phyloP scores from a whole-genome alignment of 2,797 vertebrate genomes.

The Squalus acanthias region DNA sequence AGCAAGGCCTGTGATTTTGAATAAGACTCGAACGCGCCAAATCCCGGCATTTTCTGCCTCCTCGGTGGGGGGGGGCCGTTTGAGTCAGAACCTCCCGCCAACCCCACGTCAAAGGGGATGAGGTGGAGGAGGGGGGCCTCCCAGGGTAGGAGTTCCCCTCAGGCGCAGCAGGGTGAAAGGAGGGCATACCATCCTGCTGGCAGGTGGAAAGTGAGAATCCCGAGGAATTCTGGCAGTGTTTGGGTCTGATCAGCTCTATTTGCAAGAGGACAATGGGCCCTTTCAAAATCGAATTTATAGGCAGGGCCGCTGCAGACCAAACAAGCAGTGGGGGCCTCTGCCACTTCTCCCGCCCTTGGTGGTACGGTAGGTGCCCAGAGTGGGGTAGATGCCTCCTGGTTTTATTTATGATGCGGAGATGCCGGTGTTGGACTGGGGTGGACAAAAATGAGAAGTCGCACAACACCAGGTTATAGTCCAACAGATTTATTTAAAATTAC shows the following conservation, averaged over 20 bases:
- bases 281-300: background rate
- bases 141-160: background rate
- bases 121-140: background rate
- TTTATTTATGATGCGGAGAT: background rate
- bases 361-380: background rate
- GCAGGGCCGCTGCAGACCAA: background rate
- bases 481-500: too few species aligned
- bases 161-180: background rate
- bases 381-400: background rate
- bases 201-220: background rate
- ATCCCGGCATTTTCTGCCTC: background rate
- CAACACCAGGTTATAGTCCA: too few species aligned
- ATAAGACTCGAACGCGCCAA: background rate
- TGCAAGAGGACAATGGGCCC: background rate
- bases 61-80: background rate
- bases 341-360: background rate
- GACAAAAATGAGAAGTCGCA: too few species aligned
- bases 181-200: background rate
- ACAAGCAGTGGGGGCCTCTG: background rate
- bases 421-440: too few species aligned
- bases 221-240: background rate
- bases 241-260: background rate
- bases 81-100: too few species aligned
- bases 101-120: background rate
- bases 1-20: background rate